Base-by-base conservation (phyloP, 2,888 invertebrate species). In the Heliothis peltigera region DNA sequence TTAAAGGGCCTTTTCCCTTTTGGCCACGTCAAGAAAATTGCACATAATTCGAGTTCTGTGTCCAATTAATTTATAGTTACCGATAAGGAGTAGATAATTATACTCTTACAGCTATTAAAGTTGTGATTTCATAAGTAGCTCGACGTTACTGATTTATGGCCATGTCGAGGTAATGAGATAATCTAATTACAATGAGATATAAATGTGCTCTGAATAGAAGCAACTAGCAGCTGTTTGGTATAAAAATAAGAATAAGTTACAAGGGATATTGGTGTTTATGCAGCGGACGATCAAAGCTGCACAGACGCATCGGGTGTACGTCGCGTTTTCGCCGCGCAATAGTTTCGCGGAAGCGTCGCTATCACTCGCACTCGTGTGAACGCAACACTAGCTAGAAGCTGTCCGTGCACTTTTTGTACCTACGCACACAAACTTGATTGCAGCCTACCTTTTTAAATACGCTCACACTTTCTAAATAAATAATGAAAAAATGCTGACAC, bases 291-390 rank as follows among this genome's bases (percentile, higher is more conserved):
- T 87, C 85, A 87, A 87, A 87, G 85, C 74, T 69, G 22, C 54
- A 54, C 57, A 18, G 39, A 59, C 64, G 64, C 67, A 55, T 55
- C 54, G 56, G 75, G 87, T 86, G 86, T 76, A 74, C 78, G 79
- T 69, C 79, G 84, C 74, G 79, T 84, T 89, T 87, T 89, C 87
- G 85, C 85, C 75, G 54, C 87, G 88, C 89, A 87, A 89, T 86
- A 84, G 84, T 67, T 92, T 92, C 93, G 88, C 78, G 82, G 92
- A 92, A 92, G 82, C 76, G 68, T 66, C 71, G 83, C 87, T 87
- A 87, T 88, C 88, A 78, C 81, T 78, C 67, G 78, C 80, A 59
- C 60, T 71, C 78, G 78, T 83, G 80, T 80, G 78, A 81, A 83
- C 79, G 80, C 77, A 79, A 70, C 82, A 79, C 80, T 86, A 87